Conservation (phyloP, 2,888 invertebrate species). For the Drepanosiphum platanoidis region DNA sequence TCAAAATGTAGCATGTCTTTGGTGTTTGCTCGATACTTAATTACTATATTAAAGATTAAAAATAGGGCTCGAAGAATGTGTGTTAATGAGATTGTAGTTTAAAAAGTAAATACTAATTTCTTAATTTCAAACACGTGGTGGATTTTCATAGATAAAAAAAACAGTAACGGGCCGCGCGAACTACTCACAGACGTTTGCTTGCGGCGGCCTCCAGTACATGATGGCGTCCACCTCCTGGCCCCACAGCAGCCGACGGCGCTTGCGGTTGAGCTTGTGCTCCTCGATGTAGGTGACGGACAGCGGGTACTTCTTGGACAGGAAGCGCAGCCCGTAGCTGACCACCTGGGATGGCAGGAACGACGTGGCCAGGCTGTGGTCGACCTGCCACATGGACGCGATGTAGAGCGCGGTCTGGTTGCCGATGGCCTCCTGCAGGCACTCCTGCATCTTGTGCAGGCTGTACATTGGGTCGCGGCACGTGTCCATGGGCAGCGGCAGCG, state of each 20-base stretch:
- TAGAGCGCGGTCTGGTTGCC: conserved; percentile 71
- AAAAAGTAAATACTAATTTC: too few relatives aligned
- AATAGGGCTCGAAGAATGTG: too few relatives aligned
- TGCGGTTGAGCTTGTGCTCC: conserved; percentile 67
- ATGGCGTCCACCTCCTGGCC: conserved; percentile 74
- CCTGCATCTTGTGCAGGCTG: conserved; percentile 68
- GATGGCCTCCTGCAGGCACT: conserved; percentile 68
- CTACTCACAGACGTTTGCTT: conserved; percentile 79
- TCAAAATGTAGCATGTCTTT: too few relatives aligned
- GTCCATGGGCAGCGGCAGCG: conserved; percentile 73
- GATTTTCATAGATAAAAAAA: too few relatives aligned
- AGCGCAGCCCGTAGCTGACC: conserved; percentile 72
- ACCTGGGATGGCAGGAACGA: conserved; percentile 73
- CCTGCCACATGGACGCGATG: conserved; percentile 70
- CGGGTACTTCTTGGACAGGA: conserved; percentile 75
- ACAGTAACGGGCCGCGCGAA: too few relatives aligned
- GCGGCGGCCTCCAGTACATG: conserved; percentile 79
- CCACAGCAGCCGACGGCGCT: conserved; percentile 70
- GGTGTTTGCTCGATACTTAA: too few relatives aligned
- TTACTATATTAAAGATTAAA: too few relatives aligned
- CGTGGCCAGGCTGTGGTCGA: conserved; percentile 72
- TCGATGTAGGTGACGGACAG: conserved; percentile 74
- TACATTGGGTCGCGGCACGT: conserved; percentile 68
- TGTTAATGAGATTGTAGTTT: too few relatives aligned
- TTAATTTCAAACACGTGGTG: too few relatives aligned